Conservation (phyloP, 1,140 invertebrate species). For the Lordiphosa mommai region DNA sequence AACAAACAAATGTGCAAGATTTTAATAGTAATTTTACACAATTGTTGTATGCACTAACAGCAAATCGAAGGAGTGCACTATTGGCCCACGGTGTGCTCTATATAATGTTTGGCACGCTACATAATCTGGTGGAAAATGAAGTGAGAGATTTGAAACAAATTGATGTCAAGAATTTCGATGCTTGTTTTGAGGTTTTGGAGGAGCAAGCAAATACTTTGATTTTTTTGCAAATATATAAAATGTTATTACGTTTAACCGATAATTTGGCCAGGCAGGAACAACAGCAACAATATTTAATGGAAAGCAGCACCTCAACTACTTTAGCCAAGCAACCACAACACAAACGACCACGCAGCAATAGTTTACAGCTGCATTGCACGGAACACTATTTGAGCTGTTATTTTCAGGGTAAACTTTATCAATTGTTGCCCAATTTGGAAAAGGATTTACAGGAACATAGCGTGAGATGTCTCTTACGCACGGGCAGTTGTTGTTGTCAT, state of each 20-base stretch:
- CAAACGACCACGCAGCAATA: constrained; percentile 28
- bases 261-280: constrained; percentile 52
- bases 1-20: constrained; percentile 45
- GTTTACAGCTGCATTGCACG: constrained; percentile 51
- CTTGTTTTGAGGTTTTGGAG: constrained; percentile 52
- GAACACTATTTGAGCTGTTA: constrained; percentile 51
- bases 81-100: constrained; percentile 53
- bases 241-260: constrained; percentile 51
- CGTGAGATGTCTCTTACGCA: constrained; percentile 51
- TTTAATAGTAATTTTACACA: constrained; percentile 64
- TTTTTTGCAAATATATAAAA: constrained; percentile 58
- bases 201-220: constrained; percentile 31
- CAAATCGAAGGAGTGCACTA: constrained; percentile 36
- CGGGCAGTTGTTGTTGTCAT: constrained; percentile 70
- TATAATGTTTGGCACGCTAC: constrained; percentile 65
- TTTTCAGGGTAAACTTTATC: constrained; percentile 65
- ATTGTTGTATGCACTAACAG: constrained; percentile 50
- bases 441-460: constrained; percentile 57
- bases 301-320: constrained; percentile 45
- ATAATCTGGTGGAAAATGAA: constrained; percentile 56
- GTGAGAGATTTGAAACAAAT: constrained; percentile 43
- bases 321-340: constrained; percentile 46
- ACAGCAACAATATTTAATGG: constrained; percentile 54
- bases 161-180: constrained; percentile 54
- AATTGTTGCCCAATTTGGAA: constrained; percentile 42